Base-by-base conservation (phyloP, 1,140 invertebrate species). In the Drosophila repleta region DNA sequence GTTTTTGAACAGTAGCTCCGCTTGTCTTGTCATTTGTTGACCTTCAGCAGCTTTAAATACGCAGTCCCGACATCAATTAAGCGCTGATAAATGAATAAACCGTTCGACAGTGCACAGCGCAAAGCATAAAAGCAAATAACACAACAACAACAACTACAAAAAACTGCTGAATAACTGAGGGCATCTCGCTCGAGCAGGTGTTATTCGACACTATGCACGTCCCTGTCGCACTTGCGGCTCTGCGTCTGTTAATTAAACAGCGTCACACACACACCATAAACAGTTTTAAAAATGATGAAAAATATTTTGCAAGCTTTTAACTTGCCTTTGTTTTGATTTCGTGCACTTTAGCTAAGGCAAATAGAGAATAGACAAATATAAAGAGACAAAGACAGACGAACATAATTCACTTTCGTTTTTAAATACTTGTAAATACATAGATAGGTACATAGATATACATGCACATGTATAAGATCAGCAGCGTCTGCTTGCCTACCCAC, bases 51-150 rank as follows among this genome's bases (percentile, higher is more conserved):
- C 49, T 55, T 68, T 67, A 67, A 46, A 46, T 52, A 66, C 53
- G 37, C 68, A 52, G 62, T 2, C 53, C 53, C 68, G 67, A 67
- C 64, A 72, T 67, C 64, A 74, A 69, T 74, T 63, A 74, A 57
- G 58, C 71, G 52, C 58, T 74, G 71, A 69, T 62, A 74, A 69
- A 74, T 66, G 53, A 66, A 72, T 53, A 60, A 58, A 72, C 63
- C 63, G 69, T 72, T 72, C 11, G 48, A 57, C 63, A 32, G 55
- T 51, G 39, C 41, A 70, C 55, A 67, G 32, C 48, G 43, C 43
- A n/a, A 41, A 29, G 39, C 39, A 43, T 43, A 55, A 67, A 67
- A 37, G 51, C 41, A 49, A 35, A 48, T 46, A 24, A 15, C 24
- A n/a, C n/a, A n/a, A n/a, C n/a, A n/a, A n/a, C n/a, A n/a, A n/a